Conservation (phyloP, 2,797 vertebrate genomes). For the Rachycentron canadum region DNA sequence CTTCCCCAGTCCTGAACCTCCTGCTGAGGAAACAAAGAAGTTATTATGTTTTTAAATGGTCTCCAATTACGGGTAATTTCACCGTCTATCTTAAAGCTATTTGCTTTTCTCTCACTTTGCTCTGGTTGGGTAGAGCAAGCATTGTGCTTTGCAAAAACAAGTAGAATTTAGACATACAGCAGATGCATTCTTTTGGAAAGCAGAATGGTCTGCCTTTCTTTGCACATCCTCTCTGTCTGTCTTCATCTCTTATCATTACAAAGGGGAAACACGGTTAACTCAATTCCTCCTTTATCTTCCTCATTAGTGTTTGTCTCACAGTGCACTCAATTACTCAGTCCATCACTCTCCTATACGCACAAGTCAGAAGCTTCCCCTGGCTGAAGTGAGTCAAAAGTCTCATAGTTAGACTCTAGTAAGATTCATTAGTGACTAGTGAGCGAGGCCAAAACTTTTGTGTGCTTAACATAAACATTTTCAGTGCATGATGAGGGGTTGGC, state of each 20-base stretch:
- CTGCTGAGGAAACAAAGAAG: slow-evolving; percentile 82
- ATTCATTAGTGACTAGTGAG: slow-evolving; percentile 30
- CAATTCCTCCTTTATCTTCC: slow-evolving; percentile 72
- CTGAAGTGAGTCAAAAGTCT: slow-evolving; percentile 49
- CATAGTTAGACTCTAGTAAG: slow-evolving; percentile 24
- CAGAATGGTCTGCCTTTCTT: slow-evolving; percentile 31
- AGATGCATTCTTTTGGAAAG: slow-evolving; percentile 59
- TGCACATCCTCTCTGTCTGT: slow-evolving; percentile 37
- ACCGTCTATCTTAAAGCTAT: slow-evolving; percentile 80
- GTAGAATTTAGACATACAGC: slow-evolving; percentile 61
- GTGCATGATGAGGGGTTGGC: neutral
- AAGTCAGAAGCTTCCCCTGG: slow-evolving; percentile 58
- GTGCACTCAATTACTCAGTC: slow-evolving; percentile 70
- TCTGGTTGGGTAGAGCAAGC: slow-evolving; percentile 63
- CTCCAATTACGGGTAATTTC: slow-evolving; percentile 83
- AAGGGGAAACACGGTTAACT: slow-evolving; percentile 62
- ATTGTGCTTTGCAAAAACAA: slow-evolving; percentile 63
- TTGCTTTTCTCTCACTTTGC: slow-evolving; percentile 77
- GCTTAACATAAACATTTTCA: slow-evolving; percentile 26
- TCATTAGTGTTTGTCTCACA: slow-evolving; percentile 75
- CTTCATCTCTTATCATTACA: slow-evolving; percentile 64
- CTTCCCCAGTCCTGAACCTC: slow-evolving; percentile 73
- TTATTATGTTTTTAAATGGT: slow-evolving; percentile 85
- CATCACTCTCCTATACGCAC: slow-evolving; percentile 59
- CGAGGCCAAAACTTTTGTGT: slow-evolving; percentile 23